Percentiles rank a stretch among this genome's conserved stretches.
phyloP scores from a whole-genome alignment of 2,113 vertebrate species.

The Rhinolophus ferrumequinum region DNA sequence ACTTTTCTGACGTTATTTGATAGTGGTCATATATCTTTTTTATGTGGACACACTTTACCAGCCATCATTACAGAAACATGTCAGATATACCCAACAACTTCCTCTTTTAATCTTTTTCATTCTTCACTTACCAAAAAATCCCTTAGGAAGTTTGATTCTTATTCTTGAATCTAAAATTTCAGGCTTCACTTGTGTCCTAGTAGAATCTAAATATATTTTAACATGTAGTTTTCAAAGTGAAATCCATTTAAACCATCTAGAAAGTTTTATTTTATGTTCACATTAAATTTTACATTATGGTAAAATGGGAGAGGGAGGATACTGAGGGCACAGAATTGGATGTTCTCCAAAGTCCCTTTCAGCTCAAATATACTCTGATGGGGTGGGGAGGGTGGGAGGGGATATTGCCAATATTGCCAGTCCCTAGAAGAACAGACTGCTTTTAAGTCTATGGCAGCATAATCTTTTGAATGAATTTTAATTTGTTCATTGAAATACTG shows the following conservation, averaged over 20 bases:
- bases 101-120: conserved; percentile 47
- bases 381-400: too few relatives aligned
- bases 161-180: conserved; percentile 44
- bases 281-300: conserved; percentile 56
- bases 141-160: conserved; percentile 19
- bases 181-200: conserved; percentile 42
- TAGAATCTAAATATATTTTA: conserved; percentile 50
- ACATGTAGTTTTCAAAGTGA: conserved; percentile 41
- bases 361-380: conserved; percentile 15
- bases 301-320: neutral
- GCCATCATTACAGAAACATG: neutral
- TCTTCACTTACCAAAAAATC: conserved; percentile 3
- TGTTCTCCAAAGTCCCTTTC: conserved; percentile 49
- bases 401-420: neutral
- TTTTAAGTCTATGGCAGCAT: conserved; percentile 34
- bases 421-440: neutral
- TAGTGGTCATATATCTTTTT: neutral
- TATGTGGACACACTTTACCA: neutral
- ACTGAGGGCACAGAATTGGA: conserved; percentile 8
- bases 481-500: conserved; percentile 36
- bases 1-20: neutral
- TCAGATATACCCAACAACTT: neutral
- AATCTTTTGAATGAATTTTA: conserved; percentile 46
- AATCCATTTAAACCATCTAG: conserved; percentile 53
- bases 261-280: conserved; percentile 61